phyloP scores from a whole-genome alignment of 2,113 vertebrate species.

The Lasiurus cinereus region DNA sequence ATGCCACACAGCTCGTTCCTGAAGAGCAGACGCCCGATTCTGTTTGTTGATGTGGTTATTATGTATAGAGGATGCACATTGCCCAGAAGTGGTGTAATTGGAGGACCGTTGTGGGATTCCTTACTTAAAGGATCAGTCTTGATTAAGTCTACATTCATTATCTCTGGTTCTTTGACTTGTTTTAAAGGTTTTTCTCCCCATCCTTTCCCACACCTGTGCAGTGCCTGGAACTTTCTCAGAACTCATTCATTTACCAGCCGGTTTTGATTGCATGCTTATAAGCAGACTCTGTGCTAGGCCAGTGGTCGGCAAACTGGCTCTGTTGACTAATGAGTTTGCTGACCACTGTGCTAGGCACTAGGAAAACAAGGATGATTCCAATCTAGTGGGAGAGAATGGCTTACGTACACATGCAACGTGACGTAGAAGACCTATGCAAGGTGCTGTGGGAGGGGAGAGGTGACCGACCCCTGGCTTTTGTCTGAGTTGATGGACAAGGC shows the following conservation, averaged over 20 bases:
- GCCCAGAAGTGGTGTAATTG: background rate
- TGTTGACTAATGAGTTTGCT: too few species aligned
- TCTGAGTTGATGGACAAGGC: background rate
- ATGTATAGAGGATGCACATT: background rate
- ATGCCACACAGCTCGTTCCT: background rate
- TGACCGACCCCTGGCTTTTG: accelerated
- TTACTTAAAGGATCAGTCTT: background rate
- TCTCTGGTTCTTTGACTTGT: background rate
- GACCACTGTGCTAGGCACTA: too few species aligned
- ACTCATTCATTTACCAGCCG: background rate
- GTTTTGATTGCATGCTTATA: background rate
- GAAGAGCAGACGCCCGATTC: background rate
- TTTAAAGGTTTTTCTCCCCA: background rate
- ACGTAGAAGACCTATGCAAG: accelerated
- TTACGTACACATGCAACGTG: background rate
- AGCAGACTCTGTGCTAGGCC: background rate
- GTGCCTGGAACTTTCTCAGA: background rate
- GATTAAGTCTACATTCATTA: background rate
- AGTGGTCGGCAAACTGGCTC: too few species aligned
- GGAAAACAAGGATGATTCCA: background rate
- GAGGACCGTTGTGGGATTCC: background rate
- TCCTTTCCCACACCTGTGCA: background rate
- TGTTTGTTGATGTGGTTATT: background rate
- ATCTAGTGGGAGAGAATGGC: background rate
- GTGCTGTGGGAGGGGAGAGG: too few species aligned